Percentiles rank a stretch among this genome's conserved stretches.
Evolutionary conservation across 2,888 invertebrate genomes (phyloP).

Genomic region (Helicoverpa assulta): DNA sequence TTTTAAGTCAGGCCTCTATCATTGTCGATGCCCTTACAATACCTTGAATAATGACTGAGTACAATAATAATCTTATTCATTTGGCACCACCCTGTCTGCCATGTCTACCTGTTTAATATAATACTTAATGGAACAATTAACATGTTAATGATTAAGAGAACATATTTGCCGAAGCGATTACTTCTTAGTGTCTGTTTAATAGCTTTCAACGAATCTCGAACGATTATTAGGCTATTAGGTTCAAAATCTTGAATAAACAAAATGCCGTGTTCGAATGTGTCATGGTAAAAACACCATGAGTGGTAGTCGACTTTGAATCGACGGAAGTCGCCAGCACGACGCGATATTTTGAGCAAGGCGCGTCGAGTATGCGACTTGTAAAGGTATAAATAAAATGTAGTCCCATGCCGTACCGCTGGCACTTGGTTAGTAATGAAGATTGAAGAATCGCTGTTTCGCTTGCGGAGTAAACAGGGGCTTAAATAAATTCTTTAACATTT

Average conservation of each 20-base stretch:
- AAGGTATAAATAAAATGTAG: slow-evolving; percentile 71
- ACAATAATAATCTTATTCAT: slow-evolving; percentile 15
- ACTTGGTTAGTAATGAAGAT: slow-evolving; percentile 50
- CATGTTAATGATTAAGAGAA: not conserved
- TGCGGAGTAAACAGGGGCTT: not conserved
- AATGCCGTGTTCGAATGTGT: slow-evolving; percentile 52
- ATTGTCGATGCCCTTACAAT: slow-evolving; percentile 9
- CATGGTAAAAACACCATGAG: slow-evolving; percentile 67
- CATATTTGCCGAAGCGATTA: not conserved
- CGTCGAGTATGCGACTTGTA: slow-evolving; percentile 77
- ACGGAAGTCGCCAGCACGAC: slow-evolving; percentile 85
- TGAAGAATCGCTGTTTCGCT: slow-evolving; percentile 29
- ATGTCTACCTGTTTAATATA: not conserved
- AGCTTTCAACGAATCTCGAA: not conserved
- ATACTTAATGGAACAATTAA: not conserved
- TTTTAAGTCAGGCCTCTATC: not conserved
- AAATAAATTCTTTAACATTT: slow-evolving; percentile 24
- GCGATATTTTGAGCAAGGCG: slow-evolving; percentile 87
- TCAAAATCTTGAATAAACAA: slow-evolving; percentile 30
- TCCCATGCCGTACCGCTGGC: slow-evolving; percentile 44
- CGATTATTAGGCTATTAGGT: not conserved
- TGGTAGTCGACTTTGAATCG: slow-evolving; percentile 76
- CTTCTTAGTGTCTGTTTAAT: not conserved
- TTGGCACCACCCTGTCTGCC: slow-evolving; percentile 38
- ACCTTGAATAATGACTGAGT: not conserved